These are phyloP conservation scores for Parochlus steinenii DNA, from an alignment of 2,888 invertebrate species.

Conservation along the genomic window DNA sequence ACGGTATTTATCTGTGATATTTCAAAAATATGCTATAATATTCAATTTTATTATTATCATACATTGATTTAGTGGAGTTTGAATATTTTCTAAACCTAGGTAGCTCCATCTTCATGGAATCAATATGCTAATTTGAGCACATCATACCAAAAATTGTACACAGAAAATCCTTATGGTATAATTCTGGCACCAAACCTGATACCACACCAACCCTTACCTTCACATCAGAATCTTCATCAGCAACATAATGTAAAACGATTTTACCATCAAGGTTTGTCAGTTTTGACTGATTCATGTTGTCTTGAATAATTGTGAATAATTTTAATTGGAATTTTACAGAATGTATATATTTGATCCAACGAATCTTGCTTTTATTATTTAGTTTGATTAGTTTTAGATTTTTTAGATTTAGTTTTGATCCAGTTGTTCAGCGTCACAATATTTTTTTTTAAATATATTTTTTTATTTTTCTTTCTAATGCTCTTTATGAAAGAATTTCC, in stretches of 20 bases:
- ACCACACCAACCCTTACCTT: slow-evolving; percentile 4
- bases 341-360: too few relatives aligned
- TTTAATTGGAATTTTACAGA: slow-evolving; percentile 3
- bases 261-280: slow-evolving; percentile 11
- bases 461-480: slow-evolving; percentile 5
- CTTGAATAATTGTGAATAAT: neutral
- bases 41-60: too few relatives aligned
- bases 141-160: slow-evolving; percentile 25
- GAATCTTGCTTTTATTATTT: too few relatives aligned
- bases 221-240: slow-evolving; percentile 4
- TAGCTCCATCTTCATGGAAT: slow-evolving; percentile 4
- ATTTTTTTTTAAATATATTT: slow-evolving; percentile 11
- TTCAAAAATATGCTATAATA: too few relatives aligned
- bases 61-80: too few relatives aligned
- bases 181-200: slow-evolving; percentile 3
- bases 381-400: too few relatives aligned
- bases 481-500: too few relatives aligned
- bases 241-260: slow-evolving; percentile 8
- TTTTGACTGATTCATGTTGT: neutral
- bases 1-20: too few relatives aligned
- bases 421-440: too few relatives aligned
- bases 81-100: too few relatives aligned
- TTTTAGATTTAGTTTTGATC: too few relatives aligned
- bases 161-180: slow-evolving; percentile 22
- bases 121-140: neutral